Evolutionary conservation across 2,888 invertebrate species (phyloP), one percentile per base, ranked within the genome.

Genomic region (Spicauda simplicius): DNA sequence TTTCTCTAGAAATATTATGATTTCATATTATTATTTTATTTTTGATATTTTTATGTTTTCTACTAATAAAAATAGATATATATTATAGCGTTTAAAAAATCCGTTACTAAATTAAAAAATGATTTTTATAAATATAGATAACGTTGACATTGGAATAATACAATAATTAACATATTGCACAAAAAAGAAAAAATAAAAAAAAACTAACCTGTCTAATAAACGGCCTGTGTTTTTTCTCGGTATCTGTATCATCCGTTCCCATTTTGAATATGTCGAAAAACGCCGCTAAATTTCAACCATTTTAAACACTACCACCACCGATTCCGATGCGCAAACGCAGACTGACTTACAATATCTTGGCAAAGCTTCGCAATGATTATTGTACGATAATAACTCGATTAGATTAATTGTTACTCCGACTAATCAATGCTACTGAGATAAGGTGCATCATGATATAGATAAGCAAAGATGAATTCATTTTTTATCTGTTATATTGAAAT

Each of bases 141-240:
- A n/a, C 45, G 12, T 45, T 45, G 45, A 45, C 45, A 45, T 45
- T 45, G n/a, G n/a, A n/a, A n/a, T 45, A 14, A 45, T 2, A 45
- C 14, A n/a, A 45, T n/a, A 45, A 5, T 45, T 37, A 37, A 37
- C 37, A 37, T 2, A n/a, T n/a, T 1, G 37, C 37, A 37, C 37
- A 11, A 16, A 48, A 25, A 55, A 30, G 2, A 18, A 61, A 62
- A 54, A 3, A 64, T 25, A 52, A 58, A 53, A 30, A 57, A 45
- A n/a, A 33, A 68, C 76, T 70, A 61, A 81, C 80, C 75, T 81
- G 80, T 72, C 81, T 78, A 48, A 80, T 74, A 73, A 86, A 82
- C 41, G 84, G 81, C 55, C 75, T 69, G 1, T 71, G 72, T 56
- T 71, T 71, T 12, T 55, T 70, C 62, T 69, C 68, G 56, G 50